Evolutionary conservation across 1,140 invertebrate species (phyloP), one percentile per base, ranked within the genome.

Genomic region (Drosophila lini): DNA sequence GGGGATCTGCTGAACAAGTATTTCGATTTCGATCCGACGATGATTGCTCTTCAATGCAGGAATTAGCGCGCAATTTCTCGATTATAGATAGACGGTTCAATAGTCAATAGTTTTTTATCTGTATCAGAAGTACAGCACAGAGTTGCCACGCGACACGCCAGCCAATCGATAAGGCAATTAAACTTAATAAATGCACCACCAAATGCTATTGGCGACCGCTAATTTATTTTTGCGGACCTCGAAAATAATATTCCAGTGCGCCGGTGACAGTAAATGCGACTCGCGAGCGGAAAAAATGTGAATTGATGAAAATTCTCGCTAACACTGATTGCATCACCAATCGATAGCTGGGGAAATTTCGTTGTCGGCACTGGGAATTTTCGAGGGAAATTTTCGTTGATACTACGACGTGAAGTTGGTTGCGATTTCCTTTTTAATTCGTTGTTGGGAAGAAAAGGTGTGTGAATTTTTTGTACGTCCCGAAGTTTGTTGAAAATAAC

Each of bases 371-470:
- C 31, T n/a, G 76, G 82, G 63, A 80, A 74, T 74, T 82, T 55
- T 6, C 2, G 13, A 60, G 83, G 84, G 80, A 86, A 56, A 56
- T 86, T 86, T 67, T 47, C 36, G 16, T 42, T 68, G 11, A 62
- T 62, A 36, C 52, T 36, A 70, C 53, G 69, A 45, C 82, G 78
- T 85, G 77, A 91, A 89, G 89, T 91, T 91, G 89, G 89, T 57
- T 85, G 89, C 84, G 76, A 80, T 90, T 91, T 80, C 81, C 83
- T 91, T 91, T 91, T 91, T 91, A 78, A 91, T 91, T 91, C 85
- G 90, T 91, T 91, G 78, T 91, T 90, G 90, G 90, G 85, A 88
- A 89, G 78, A 81, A 84, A 88, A 91, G 90, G 90, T 91, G 84
- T 68, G 90, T 91, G 34, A 63, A 79, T 53, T 67, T 82, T 69